Base-by-base conservation (phyloP, 2,888 invertebrate genomes). In the Scaptomyza polygonia region DNA sequence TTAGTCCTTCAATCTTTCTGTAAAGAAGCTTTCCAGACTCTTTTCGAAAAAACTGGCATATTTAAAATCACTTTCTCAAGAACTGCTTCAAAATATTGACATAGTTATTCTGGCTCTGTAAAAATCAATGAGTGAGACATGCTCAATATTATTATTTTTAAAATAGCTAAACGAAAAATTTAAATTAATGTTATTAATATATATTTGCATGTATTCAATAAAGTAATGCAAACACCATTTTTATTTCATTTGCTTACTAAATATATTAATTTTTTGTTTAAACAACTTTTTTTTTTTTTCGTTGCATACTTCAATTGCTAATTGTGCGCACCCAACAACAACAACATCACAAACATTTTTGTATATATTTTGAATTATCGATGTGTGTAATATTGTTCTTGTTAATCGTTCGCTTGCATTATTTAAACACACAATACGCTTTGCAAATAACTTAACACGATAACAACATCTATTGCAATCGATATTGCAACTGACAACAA, bases 261-360 rank as follows among this genome's bases (percentile, higher is more conserved):
- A 39, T 39, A 39, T 39, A 16, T 29, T 43, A 51, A 27, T 49
- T 64, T 49, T 54, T 43, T 62, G 63, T 52, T 12, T 2, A 54
- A 42, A 48, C 57, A 51, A 45, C 45, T 59, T 55, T 42, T 29
- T 32, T 59, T 59, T 57, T 59, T 77, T 77, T 68, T 72, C 67
- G 67, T 83, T 80, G 67, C 72, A 73, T 75, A 72, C 72, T 47
- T 18, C 39, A 66, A 67, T 51, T 56, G 43, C 57, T 51, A 55
- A 47, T 61, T 72, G 70, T 70, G 62, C 53, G 63, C 72, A 73
- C 64, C 55, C 52, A 48, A 68, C 49, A 52, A 72, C 48, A 57
- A 55, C 21, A 48, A 70, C 36, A 16, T 16, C 39, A 39, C 39
- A 49, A 64, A 39, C 57, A 58, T 49, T 53, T 69, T 30, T 29